phyloP scores from a whole-genome alignment of 2,888 invertebrate species.

The Harmothoe impar region DNA sequence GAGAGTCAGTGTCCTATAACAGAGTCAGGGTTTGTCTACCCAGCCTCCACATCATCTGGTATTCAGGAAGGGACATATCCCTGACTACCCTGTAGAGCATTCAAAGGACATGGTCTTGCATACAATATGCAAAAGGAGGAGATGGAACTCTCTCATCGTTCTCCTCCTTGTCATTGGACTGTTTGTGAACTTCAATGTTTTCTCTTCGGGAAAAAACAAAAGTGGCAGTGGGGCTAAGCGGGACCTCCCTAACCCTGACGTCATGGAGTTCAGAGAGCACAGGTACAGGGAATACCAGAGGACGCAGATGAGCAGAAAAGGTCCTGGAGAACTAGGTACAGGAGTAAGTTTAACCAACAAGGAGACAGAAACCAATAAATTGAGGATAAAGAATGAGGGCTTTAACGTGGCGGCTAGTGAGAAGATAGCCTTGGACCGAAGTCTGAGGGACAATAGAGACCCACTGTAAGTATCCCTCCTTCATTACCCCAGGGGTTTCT shows the following conservation, averaged over 20 bases:
- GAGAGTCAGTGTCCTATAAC: too few relatives aligned
- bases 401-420: conserved; percentile 95
- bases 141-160: neutral
- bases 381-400: conserved; percentile 91
- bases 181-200: neutral
- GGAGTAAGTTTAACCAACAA: conserved; percentile 77
- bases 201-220: neutral
- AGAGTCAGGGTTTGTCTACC: too few relatives aligned
- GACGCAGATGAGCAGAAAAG: conserved; percentile 66
- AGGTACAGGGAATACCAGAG: conserved; percentile 67
- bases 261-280: conserved; percentile 65
- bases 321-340: conserved; percentile 81
- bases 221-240: neutral
- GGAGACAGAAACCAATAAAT: conserved; percentile 87
- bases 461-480: conserved; percentile 79
- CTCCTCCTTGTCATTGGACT: neutral
- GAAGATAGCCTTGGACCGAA: conserved; percentile 92
- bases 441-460: conserved; percentile 87
- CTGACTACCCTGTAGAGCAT: too few relatives aligned
- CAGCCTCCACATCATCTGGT: too few relatives aligned
- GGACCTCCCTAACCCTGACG: neutral
- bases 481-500: too few relatives aligned
- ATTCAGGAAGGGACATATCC: too few relatives aligned
- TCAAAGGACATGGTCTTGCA: neutral
- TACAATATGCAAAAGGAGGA: neutral